phyloP scores from a whole-genome alignment of 2,888 invertebrate genomes.

The Sinohyriopsis cumingii region DNA sequence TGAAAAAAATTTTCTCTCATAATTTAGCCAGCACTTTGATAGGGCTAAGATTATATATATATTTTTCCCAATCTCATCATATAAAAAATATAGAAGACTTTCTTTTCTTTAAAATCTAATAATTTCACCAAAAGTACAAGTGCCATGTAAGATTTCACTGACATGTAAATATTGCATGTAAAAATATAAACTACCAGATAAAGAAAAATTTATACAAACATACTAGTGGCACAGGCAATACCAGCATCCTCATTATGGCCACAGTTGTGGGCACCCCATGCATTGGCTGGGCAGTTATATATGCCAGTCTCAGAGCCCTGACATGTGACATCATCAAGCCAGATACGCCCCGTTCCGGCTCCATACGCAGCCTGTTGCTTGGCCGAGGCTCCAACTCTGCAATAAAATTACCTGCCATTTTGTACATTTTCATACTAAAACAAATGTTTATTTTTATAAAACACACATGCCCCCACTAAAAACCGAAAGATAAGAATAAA shows the following conservation, averaged over 20 bases:
- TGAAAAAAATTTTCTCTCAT: too few species aligned
- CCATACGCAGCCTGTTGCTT: conserved; percentile 24
- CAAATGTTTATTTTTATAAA: neutral
- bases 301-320: conserved; percentile 26
- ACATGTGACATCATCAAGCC: conserved; percentile 35
- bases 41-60: too few species aligned
- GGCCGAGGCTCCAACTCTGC: conserved; percentile 24
- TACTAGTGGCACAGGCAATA: conserved; percentile 68
- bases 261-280: conserved; percentile 39
- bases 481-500: neutral
- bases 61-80: too few species aligned
- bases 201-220: neutral
- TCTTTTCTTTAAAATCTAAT: too few species aligned
- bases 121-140: too few species aligned
- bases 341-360: conserved; percentile 28
- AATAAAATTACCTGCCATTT: conserved; percentile 9
- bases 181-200: too few species aligned
- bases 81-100: too few species aligned
- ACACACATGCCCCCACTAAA: too few species aligned
- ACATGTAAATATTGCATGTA: too few species aligned
- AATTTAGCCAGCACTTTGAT: too few species aligned
- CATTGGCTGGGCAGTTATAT: conserved; percentile 22
- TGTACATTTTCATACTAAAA: neutral
- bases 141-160: too few species aligned
- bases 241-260: conserved; percentile 79